These are phyloP conservation scores for Saimiri boliviensis DNA, from an alignment of 2,113 vertebrate genomes.

Conservation along the genomic window DNA sequence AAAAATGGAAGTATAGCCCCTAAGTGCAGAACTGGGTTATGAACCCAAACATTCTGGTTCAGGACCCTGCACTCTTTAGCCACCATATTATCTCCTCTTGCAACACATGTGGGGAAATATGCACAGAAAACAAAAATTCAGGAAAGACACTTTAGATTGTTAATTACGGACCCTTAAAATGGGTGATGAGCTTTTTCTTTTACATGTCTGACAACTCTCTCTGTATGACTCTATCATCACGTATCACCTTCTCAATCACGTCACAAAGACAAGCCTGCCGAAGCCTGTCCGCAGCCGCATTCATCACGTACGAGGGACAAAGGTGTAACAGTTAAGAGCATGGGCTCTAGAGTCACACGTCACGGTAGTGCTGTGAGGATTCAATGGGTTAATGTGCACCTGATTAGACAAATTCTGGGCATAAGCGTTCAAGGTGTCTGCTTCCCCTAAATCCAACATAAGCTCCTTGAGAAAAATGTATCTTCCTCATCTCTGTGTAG, in stretches of 20 bases:
- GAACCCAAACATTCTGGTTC: background rate
- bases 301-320: background rate
- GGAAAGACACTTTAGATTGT: background rate
- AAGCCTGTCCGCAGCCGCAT: background rate
- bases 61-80: background rate
- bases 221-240: background rate
- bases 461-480: background rate
- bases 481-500: background rate
- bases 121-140: background rate
- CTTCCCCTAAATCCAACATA: background rate
- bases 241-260: background rate
- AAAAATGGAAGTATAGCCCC: background rate
- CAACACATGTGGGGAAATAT: background rate
- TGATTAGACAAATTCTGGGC: background rate
- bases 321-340: accelerated
- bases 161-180: background rate
- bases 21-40: background rate
- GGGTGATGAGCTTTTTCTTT: background rate
- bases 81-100: background rate
- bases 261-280: background rate
- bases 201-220: background rate
- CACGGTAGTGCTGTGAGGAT: background rate
- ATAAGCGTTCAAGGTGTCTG: background rate
- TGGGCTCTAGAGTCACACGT: background rate
- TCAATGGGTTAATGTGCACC: background rate